Base-by-base conservation (phyloP, 2,888 invertebrate species). In the Tetheella fluctuosa region DNA sequence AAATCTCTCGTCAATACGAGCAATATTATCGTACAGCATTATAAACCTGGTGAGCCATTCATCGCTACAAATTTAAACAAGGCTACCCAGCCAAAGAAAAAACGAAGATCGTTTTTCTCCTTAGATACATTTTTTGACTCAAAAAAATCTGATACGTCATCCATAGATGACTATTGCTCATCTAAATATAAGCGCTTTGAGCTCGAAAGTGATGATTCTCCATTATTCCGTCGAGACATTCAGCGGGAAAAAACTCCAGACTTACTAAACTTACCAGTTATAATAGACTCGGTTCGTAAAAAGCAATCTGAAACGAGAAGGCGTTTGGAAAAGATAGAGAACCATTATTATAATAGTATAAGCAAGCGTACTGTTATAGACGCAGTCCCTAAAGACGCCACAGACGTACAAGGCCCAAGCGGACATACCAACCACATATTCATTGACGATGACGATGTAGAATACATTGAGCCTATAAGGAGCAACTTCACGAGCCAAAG, bases 141-240 rank as follows among this genome's bases (percentile, higher is more conserved):
- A 0, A 91, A 93, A 77, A 90, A 89, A 68, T 93, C 93, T 56
- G 93, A 93, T 63, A 88, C 91, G 1, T 93, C 93, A 20, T 93
- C 93, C 0, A 80, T 91, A 62, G 93, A 94, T 64, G 93, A 94
- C 69, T 93, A 90, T 62, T 91, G 91, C 64, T 93, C 93, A 0
- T 94, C 93, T 0, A 93, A 93, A 79, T 94, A 94, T 69, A 93
- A 93, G 67, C 85, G 93, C 20, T 93, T 94, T 63, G 93, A 94
- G 65, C 75, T 93, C 15, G 93, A 93, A 77, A 90, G 91, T 60
- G 93, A 93, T 67, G 93, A 93, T 64, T 93, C 93, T 15, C 93
- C 93, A 20, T 61, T 93, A 20, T 91, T 93, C 64, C 85, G 84
- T 68, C 77, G 90, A 23, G 91, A 91, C 2, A 75, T 79, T 8